Evolutionary conservation across 1,140 invertebrate species (phyloP).

Genomic region (Trigoniulus corallinus): DNA sequence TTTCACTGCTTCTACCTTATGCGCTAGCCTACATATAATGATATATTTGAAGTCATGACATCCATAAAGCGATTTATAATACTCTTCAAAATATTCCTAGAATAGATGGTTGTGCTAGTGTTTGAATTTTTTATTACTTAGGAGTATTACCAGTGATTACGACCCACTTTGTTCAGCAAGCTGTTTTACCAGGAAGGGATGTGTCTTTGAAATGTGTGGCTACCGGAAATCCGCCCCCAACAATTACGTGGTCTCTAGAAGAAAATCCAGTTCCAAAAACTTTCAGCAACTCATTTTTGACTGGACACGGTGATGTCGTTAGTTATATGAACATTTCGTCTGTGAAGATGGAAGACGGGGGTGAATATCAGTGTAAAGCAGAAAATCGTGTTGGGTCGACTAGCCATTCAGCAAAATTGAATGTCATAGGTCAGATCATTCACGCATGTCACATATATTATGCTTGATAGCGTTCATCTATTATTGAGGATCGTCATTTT

Average conservation of each 20-base stretch:
- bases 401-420: conserved; percentile 63
- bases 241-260: conserved; percentile 62
- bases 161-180: conserved; percentile 70
- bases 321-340: conserved; percentile 86
- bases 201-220: conserved; percentile 72
- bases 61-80: too few species aligned
- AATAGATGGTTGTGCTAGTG: too few species aligned
- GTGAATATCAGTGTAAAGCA: conserved; percentile 74
- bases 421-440: conserved; percentile 53
- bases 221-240: conserved; percentile 59
- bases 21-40: too few species aligned
- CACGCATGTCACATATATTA: not conserved
- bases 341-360: conserved; percentile 74
- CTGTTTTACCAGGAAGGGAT: conserved; percentile 59
- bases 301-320: conserved; percentile 60
- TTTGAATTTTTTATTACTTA: conserved; percentile 26
- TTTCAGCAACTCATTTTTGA: conserved; percentile 14
- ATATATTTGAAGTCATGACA: too few species aligned
- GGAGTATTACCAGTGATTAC: conserved; percentile 61
- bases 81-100: too few species aligned
- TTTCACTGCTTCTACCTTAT: too few species aligned
- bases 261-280: conserved; percentile 53
- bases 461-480: not conserved
- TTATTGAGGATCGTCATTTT: not conserved
- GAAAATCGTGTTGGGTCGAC: conserved; percentile 59